Evolutionary conservation across 2,888 invertebrate genomes (phyloP).

Genomic region (Pyrrhia umbra): DNA sequence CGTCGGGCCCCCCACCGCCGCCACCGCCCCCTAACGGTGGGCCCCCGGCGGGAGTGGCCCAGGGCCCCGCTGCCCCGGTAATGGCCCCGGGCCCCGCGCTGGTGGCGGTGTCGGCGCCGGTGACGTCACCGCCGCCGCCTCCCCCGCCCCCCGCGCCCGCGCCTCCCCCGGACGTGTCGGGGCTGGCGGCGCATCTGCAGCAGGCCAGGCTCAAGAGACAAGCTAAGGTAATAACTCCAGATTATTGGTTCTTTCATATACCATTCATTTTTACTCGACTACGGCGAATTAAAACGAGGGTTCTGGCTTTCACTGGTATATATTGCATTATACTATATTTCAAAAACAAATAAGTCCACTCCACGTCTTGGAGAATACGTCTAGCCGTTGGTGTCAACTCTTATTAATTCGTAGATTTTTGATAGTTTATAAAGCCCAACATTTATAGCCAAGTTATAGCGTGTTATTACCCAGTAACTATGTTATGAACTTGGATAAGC

Average conservation of each 20-base stretch:
- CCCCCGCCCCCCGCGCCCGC: slow-evolving; percentile 77
- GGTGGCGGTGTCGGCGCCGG: slow-evolving; percentile 80
- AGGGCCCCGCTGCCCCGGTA: slow-evolving; percentile 70
- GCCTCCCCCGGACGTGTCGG: slow-evolving; percentile 92
- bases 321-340: too few relatives aligned
- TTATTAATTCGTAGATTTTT: too few relatives aligned
- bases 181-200: slow-evolving; percentile 96
- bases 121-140: slow-evolving; percentile 77
- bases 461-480: too few relatives aligned
- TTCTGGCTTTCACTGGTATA: too few relatives aligned
- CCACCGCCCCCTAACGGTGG: slow-evolving; percentile 46
- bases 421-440: too few relatives aligned
- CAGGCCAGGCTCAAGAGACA: slow-evolving; percentile 95
- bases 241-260: neutral
- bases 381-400: too few relatives aligned
- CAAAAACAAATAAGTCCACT: too few relatives aligned
- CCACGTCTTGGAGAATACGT: too few relatives aligned
- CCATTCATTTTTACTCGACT: too few relatives aligned
- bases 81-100: slow-evolving; percentile 69
- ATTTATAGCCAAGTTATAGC: too few relatives aligned
- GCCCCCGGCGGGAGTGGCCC: slow-evolving; percentile 17
- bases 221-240: slow-evolving; percentile 87
- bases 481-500: too few relatives aligned
- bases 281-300: too few relatives aligned
- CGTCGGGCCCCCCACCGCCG: slow-evolving; percentile 44